These are phyloP conservation scores for Rhadinocentrus ornatus DNA, from an alignment of 2,797 vertebrate genomes.

Conservation along the genomic window DNA sequence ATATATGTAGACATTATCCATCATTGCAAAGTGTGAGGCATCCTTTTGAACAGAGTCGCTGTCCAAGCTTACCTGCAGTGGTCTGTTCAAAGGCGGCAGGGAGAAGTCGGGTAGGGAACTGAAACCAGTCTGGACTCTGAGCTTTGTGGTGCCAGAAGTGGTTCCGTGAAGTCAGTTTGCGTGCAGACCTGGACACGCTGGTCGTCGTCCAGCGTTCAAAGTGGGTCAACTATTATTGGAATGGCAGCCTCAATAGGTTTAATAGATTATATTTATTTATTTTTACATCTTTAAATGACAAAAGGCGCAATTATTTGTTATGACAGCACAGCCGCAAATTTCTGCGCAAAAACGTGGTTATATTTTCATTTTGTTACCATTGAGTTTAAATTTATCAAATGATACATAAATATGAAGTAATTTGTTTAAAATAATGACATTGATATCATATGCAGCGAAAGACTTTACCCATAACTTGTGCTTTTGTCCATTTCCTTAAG, in stretches of 20 bases:
- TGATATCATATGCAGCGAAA: neutral
- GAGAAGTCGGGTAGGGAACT: slow-evolving; percentile 15
- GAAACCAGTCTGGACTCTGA: slow-evolving; percentile 25
- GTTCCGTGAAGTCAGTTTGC: slow-evolving; percentile 25
- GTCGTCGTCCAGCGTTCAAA: slow-evolving; percentile 21
- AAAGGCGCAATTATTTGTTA: neutral
- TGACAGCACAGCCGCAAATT: neutral
- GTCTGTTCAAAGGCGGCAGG: slow-evolving; percentile 5
- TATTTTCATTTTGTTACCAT: neutral
- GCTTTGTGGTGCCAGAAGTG: slow-evolving; percentile 19
- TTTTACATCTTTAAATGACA: neutral
- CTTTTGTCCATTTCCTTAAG: neutral
- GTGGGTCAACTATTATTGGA: neutral
- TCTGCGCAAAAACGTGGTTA: neutral
- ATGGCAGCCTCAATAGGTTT: neutral
- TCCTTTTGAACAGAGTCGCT: slow-evolving; percentile 21
- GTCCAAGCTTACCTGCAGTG: slow-evolving; percentile 22
- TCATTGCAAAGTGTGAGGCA: slow-evolving; percentile 37
- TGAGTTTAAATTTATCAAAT: too few relatives aligned
- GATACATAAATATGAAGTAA: neutral
- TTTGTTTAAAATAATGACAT: neutral
- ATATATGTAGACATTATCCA: slow-evolving; percentile 37
- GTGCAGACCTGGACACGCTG: slow-evolving; percentile 16
- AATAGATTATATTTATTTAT: neutral
- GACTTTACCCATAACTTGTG: neutral